These are phyloP conservation scores for Parnassius glacialis DNA, from an alignment of 2,888 invertebrate genomes.

Conservation along the genomic window DNA sequence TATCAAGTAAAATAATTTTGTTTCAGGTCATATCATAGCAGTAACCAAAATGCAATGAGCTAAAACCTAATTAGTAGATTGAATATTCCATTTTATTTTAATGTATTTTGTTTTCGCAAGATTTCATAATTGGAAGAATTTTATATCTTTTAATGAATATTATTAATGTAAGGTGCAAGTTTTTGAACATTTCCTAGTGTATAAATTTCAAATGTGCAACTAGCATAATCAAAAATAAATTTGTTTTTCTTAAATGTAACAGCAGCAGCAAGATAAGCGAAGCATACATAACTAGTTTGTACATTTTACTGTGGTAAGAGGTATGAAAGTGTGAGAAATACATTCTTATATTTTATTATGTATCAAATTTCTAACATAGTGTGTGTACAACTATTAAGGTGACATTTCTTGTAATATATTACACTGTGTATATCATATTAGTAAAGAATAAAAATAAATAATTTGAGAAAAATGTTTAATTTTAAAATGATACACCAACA, in stretches of 20 bases:
- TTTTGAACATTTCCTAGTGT: neutral
- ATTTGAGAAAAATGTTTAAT: constrained; percentile 11
- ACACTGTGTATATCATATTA: constrained; percentile 20
- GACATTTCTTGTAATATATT: constrained; percentile 24
- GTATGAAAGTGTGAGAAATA: neutral
- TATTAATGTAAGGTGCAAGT: neutral
- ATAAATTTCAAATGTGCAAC: neutral
- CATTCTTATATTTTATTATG: neutral
- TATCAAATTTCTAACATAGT: neutral
- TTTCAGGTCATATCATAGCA: constrained; percentile 15
- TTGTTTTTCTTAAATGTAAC: neutral
- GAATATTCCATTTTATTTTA: constrained; percentile 21
- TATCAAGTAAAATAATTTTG: neutral
- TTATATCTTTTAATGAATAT: neutral
- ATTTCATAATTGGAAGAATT: neutral
- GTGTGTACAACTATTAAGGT: neutral
- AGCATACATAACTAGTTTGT: neutral
- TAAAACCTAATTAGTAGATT: constrained; percentile 1
- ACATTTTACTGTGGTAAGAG: neutral
- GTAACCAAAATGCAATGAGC: constrained; percentile 6
- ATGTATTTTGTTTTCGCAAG: neutral
- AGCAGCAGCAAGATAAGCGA: neutral
- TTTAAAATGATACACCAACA: neutral
- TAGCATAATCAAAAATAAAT: neutral
- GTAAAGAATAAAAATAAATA: constrained; percentile 17